phyloP scores from a whole-genome alignment of 2,888 invertebrate genomes.

The Ryuthela nishihirai region DNA sequence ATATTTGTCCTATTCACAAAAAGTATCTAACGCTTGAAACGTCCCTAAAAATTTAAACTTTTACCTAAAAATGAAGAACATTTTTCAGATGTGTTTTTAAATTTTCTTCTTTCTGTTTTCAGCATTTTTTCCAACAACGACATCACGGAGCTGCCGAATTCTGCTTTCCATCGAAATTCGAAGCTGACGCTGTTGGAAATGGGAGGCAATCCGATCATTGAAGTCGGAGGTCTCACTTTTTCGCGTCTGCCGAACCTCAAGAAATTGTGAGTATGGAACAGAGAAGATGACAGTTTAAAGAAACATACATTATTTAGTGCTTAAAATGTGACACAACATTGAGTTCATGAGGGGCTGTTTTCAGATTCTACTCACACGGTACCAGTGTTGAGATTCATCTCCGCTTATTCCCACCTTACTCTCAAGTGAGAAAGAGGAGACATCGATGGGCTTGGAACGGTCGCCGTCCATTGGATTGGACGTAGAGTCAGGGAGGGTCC shows the following conservation, averaged over 20 bases:
- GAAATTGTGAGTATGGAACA: conserved; percentile 69
- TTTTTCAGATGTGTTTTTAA: background rate
- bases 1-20: too few relatives aligned
- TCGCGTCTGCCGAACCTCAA: conserved; percentile 69
- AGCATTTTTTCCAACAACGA: conserved; percentile 80
- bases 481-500: too few relatives aligned
- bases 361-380: background rate
- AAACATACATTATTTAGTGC: too few relatives aligned
- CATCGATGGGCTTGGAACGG: too few relatives aligned
- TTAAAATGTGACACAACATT: too few relatives aligned
- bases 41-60: too few relatives aligned
- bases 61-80: too few relatives aligned
- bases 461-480: too few relatives aligned
- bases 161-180: conserved; percentile 64
- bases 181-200: conserved; percentile 72
- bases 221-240: conserved; percentile 67
- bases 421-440: too few relatives aligned
- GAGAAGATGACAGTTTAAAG: too few relatives aligned
- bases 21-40: too few relatives aligned
- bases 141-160: conserved; percentile 67
- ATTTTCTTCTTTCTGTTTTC: conserved; percentile 44
- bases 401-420: too few relatives aligned
- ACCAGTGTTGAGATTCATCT: background rate
- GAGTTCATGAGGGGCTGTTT: background rate
- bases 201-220: conserved; percentile 73